Evolutionary conservation across 1,140 invertebrate species (phyloP).

Genomic region (Rhyacophila brunnea): DNA sequence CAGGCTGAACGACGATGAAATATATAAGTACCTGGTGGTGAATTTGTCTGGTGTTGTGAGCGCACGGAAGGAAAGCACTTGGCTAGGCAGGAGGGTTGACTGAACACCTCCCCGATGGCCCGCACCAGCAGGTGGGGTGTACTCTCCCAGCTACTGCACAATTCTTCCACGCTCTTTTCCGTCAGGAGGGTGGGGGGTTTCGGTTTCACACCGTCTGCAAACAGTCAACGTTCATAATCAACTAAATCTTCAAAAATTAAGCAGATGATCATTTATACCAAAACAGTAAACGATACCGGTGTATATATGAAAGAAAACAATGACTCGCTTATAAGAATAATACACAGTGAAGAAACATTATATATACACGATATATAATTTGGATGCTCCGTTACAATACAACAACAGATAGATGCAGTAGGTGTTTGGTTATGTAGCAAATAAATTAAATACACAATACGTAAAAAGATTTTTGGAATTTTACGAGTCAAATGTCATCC

Average conservation of each 20-base stretch:
- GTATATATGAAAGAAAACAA: slow-evolving; percentile 1
- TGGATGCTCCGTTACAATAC: too few species aligned
- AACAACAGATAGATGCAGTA: too few species aligned
- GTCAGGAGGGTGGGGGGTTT: slow-evolving; percentile 38
- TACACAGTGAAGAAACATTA: too few species aligned
- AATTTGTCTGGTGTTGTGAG: slow-evolving; percentile 40
- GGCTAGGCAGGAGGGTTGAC: slow-evolving; percentile 54
- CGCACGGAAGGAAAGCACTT: slow-evolving; percentile 58
- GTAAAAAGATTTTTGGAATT: too few species aligned
- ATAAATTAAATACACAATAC: too few species aligned
- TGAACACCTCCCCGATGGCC: slow-evolving; percentile 47
- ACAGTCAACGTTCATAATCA: background rate
- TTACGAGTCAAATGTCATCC: too few species aligned
- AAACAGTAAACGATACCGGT: background rate
- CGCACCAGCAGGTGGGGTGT: slow-evolving; percentile 42
- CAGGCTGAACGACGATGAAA: too few species aligned
- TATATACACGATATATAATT: too few species aligned
- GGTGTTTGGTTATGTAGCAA: too few species aligned
- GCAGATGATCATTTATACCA: slow-evolving; percentile 3
- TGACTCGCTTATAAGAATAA: too few species aligned
- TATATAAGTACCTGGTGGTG: slow-evolving; percentile 29
- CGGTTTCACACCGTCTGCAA: slow-evolving; percentile 9
- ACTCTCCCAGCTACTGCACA: slow-evolving; percentile 47
- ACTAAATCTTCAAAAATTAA: background rate
- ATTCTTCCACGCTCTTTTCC: slow-evolving; percentile 47